These are phyloP conservation scores for Eurystomus glaucurus DNA, from an alignment of 2,797 vertebrate genomes.

Conservation along the genomic window DNA sequence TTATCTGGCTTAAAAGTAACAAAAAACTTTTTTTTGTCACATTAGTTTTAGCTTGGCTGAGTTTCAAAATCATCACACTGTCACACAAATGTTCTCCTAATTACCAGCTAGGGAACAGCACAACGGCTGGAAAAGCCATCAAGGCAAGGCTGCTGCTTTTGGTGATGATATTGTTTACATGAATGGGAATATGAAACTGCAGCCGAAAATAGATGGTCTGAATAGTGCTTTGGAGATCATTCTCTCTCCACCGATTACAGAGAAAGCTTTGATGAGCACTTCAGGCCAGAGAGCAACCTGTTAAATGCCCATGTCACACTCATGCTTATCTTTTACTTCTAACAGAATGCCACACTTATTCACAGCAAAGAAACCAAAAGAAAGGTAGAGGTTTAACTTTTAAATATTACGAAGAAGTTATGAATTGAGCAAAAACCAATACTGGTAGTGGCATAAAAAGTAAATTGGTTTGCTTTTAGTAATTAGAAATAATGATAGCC, in stretches of 20 bases:
- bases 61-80: constrained; percentile 30
- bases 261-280: constrained; percentile 47
- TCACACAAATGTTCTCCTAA: constrained; percentile 34
- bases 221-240: constrained; percentile 33
- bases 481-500: neutral
- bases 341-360: neutral
- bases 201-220: constrained; percentile 41
- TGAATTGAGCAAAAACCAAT: neutral
- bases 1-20: neutral
- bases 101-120: constrained; percentile 17
- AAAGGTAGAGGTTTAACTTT: neutral
- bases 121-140: constrained; percentile 6
- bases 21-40: neutral
- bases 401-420: neutral
- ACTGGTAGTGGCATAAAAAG: neutral
- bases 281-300: constrained; percentile 42
- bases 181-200: constrained; percentile 53
- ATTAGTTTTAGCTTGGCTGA: neutral
- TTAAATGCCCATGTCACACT: constrained; percentile 13
- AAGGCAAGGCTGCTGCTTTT: constrained; percentile 14
- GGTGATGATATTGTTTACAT: constrained; percentile 55
- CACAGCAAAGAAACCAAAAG: neutral
- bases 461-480: neutral
- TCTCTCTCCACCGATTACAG: constrained; percentile 22
- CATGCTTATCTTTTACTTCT: constrained; percentile 11